A percentile compares a stretch with the other conserved stretches of the same genome.
These are phyloP conservation scores for Paramormyrops hopkinsi DNA, from an alignment of 2,797 vertebrate species.

Conservation along the genomic window DNA sequence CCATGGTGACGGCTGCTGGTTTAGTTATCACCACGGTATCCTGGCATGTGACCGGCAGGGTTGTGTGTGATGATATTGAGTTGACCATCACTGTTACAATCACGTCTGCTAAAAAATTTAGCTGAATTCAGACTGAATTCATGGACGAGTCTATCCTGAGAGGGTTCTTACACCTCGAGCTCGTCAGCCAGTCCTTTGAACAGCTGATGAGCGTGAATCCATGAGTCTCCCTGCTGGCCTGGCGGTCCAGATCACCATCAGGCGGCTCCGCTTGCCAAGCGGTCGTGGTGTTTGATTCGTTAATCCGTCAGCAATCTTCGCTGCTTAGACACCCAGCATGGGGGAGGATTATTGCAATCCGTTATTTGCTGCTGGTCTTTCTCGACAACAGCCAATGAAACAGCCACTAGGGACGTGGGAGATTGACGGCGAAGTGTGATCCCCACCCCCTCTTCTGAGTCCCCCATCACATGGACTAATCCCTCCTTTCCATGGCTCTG, in stretches of 20 bases:
- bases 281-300: background rate
- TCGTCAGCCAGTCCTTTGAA: background rate
- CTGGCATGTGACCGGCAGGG: background rate
- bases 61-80: background rate
- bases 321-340: background rate
- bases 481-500: background rate
- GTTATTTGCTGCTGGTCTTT: background rate
- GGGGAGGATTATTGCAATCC: background rate
- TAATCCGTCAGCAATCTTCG: background rate
- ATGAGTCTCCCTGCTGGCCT: background rate
- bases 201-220: background rate
- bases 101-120: background rate
- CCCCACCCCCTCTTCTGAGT: background rate
- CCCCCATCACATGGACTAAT: background rate
- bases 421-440: background rate
- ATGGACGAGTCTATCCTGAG: background rate
- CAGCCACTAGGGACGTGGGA: background rate
- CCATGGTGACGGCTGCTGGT: background rate
- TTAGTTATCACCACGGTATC: background rate
- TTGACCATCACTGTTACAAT: background rate
- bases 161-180: background rate
- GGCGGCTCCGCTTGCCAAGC: background rate
- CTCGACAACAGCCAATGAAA: background rate
- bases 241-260: background rate
- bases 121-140: background rate